Base-by-base conservation (phyloP, 2,113 vertebrate genomes). In the Myiozetetes cayanensis region DNA sequence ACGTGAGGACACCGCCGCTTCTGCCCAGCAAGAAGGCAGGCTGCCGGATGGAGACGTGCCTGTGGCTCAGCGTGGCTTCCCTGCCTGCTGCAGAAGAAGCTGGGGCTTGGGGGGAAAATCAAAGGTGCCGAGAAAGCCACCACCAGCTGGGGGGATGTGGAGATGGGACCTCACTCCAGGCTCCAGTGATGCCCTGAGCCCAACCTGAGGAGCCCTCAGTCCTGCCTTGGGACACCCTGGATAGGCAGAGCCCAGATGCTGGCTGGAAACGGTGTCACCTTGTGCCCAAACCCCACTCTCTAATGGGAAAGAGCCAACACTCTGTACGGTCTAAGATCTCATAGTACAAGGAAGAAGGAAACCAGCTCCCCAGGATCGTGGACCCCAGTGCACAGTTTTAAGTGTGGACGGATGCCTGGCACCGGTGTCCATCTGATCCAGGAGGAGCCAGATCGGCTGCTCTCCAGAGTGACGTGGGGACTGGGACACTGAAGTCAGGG, bases 31-130 rank as follows among this genome's bases (percentile, higher is more conserved):
- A 95, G 90, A 81, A 35, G 85, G 93, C 85, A 94, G 82, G 71
- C 84, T 70, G 94, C 85, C 12, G 89, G 93, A 91, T 82, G 95
- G 93, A 95, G 93, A 89, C 3, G 8, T 91, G 91, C 87, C 87
- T 14, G 0, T 0, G 7, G 87, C 80, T 56, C 90, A 18, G 75
- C 8, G 6, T 7, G 63, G 82, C 90, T 92, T 73, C 89, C 84
- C 89, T 4, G 30, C 8, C 17, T 1, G 28, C 55, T 53, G 41
- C 43, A 73, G 84, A 68, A 85, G 80, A 62, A 87, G 73, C 83
- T 2, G 41, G 17, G 46, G 55, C 61, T 85, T 33, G 63, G 9
- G 59, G 56, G 10, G 28, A 31, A 67, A 65, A 87, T 63, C n/a
- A 85, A 94, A 93, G 84, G 63, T 2, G 0, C 62, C 50, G 35